Conservation (phyloP, 2,797 vertebrate species). For the Spheniscus humboldti region DNA sequence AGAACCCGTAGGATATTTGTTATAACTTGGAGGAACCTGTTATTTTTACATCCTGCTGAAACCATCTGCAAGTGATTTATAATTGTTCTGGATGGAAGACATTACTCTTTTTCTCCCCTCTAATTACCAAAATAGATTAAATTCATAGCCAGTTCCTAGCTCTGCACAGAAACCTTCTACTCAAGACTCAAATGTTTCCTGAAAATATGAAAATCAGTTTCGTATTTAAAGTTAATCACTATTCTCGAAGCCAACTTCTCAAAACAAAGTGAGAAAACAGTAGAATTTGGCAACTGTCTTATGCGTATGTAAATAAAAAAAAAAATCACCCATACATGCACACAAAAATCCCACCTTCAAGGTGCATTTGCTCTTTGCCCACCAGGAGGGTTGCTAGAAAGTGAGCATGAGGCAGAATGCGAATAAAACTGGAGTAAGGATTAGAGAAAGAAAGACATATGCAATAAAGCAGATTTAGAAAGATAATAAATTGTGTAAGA, state of each 20-base stretch:
- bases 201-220: background rate
- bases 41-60: constrained; percentile 30
- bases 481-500: background rate
- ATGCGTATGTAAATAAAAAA: background rate
- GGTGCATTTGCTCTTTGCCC: background rate
- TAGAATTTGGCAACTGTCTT: background rate
- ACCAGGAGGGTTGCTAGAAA: background rate
- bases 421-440: background rate
- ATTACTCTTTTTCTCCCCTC: background rate
- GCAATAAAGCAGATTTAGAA: background rate
- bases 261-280: background rate
- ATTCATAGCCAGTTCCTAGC: background rate
- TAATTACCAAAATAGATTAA: constrained; percentile 33
- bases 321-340: background rate
- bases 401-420: background rate
- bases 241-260: background rate
- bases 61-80: constrained; percentile 17
- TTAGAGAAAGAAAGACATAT: background rate
- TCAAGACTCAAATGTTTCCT: background rate
- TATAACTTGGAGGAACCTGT: constrained; percentile 16
- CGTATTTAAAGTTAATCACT: background rate
- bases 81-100: constrained; percentile 12
- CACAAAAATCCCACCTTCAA: background rate
- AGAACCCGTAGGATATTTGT: background rate
- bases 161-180: background rate